Base-by-base conservation (phyloP, 1,140 invertebrate species). In the Sitobion miscanthi region DNA sequence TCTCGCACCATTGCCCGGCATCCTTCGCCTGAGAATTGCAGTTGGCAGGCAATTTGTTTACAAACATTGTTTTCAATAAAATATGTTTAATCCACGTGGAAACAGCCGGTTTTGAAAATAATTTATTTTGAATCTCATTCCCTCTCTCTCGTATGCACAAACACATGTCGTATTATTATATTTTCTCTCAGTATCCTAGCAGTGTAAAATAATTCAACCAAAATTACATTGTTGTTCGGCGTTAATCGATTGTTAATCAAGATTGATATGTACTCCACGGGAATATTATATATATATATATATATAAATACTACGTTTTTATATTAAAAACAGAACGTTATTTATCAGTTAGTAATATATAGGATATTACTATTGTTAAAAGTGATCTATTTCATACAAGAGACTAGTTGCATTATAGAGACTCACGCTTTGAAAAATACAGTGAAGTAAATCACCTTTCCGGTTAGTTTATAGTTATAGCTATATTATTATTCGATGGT, bases 181-280 rank as follows among this genome's bases (percentile, higher is more conserved):
- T 42, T 85, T 42, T 42, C 38, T 25, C 38, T 85, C 83, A 85
- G 23, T 85, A 0, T 2, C 21, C 20, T 25, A 42, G 35, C 14
- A 52, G 52, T 42, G 82, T 47, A 87, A 87, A 87, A 87, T 47
- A 47, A 87, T 49, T 87, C 85, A 47, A 47, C 85, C 85, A 77
- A 77, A 77, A 77, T 77, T 77, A 14, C 85, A 45, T 45, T 47
- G 17, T 47, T 87, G 42, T 87, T 87, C 25, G 3, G 23, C 9
- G 83, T 45, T 86, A 86, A 86, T 86, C 42, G 42, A 45, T 86
- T 86, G 30, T 86, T 86, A 86, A 86, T 42, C 42, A 45, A 45
- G 83, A 86, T 86, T 86, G 83, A 86, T 86, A 86, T 45, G 83
- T 17, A 45, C 23, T 25, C 42, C 42, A 38, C 3, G 42, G 23